These are phyloP conservation scores for Chaitophorus viminalis DNA, from an alignment of 2,888 invertebrate genomes.

Conservation along the genomic window DNA sequence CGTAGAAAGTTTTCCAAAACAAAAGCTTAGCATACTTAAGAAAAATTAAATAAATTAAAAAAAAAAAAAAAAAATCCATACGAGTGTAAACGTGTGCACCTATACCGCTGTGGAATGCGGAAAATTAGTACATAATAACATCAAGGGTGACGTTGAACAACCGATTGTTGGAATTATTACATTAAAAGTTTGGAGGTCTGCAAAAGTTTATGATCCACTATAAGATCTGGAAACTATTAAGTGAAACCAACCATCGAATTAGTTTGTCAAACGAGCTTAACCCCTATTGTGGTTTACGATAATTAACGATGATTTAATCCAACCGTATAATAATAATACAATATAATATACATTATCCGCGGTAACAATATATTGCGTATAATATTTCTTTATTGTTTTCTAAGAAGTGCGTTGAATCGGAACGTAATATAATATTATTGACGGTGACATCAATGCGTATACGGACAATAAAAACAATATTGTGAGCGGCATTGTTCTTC, in stretches of 20 bases:
- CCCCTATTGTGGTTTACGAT: slow-evolving; percentile 45
- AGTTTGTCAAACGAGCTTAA: slow-evolving; percentile 49
- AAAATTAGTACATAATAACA: too few species aligned
- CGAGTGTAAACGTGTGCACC: neutral
- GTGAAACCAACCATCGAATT: slow-evolving; percentile 45
- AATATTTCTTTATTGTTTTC: slow-evolving; percentile 9
- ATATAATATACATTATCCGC: slow-evolving; percentile 10
- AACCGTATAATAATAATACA: slow-evolving; percentile 24
- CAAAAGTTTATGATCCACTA: slow-evolving; percentile 46
- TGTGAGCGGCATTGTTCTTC: neutral
- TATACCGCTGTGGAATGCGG: too few species aligned
- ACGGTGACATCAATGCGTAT: neutral
- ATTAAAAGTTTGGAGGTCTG: slow-evolving; percentile 24
- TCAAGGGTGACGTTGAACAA: neutral
- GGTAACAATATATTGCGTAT: slow-evolving; percentile 1
- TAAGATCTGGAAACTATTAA: slow-evolving; percentile 44
- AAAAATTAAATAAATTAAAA: too few species aligned
- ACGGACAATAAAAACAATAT: neutral
- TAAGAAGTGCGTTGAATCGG: neutral
- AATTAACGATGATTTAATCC: slow-evolving; percentile 39
- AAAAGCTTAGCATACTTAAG: too few species aligned
- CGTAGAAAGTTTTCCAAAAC: too few species aligned
- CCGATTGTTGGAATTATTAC: slow-evolving; percentile 16
- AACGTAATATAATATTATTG: neutral
- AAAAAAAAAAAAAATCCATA: too few species aligned